Conservation (phyloP, 23 tunicate species). For the Clavelina lepadiformis region DNA sequence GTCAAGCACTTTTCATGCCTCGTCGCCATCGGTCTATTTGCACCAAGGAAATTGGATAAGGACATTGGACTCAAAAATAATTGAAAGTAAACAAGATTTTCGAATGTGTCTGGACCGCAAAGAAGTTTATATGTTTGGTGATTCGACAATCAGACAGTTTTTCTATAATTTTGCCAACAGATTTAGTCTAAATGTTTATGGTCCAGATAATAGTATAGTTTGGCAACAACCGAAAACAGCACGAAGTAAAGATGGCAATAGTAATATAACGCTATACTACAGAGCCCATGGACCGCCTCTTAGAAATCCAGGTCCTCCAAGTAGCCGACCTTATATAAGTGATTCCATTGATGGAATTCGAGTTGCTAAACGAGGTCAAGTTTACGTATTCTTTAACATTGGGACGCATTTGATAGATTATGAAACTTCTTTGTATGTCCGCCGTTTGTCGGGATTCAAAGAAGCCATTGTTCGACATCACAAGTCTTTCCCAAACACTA, state of each 20-base stretch:
- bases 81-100: too few relatives aligned
- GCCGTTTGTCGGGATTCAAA: constrained; percentile 10
- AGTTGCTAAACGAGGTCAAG: constrained; percentile 13
- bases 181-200: background rate
- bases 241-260: too few relatives aligned
- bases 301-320: constrained; percentile 46
- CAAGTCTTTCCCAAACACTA: background rate
- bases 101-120: too few relatives aligned
- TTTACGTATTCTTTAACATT: constrained; percentile 31
- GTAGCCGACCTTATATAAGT: constrained; percentile 35
- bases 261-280: constrained; percentile 23
- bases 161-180: background rate
- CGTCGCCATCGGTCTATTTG: too few relatives aligned
- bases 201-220: constrained; percentile 1
- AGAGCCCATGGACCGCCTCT: constrained; percentile 59
- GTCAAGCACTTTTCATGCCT: too few relatives aligned
- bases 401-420: constrained; percentile 36
- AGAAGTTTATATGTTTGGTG: constrained; percentile 37
- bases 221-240: constrained; percentile 21
- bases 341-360: constrained; percentile 6
- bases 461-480: constrained; percentile 20
- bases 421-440: constrained; percentile 20
- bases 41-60: too few relatives aligned
- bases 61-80: too few relatives aligned
- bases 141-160: constrained; percentile 57